phyloP scores from a whole-genome alignment of 2,888 invertebrate genomes.

The Mesorhabditis spiculigera region DNA sequence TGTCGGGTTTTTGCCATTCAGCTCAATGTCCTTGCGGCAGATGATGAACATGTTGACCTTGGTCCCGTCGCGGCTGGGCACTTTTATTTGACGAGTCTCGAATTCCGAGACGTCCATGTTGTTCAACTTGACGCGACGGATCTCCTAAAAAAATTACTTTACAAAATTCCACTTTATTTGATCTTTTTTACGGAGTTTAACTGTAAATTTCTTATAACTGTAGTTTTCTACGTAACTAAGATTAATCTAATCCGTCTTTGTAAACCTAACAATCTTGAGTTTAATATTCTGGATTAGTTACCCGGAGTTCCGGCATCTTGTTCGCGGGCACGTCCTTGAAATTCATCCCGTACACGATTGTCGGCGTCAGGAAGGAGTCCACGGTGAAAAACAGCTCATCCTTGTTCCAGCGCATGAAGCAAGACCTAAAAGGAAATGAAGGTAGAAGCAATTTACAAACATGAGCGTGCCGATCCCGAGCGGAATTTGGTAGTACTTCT shows the following conservation, averaged over 20 bases:
- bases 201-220: neutral
- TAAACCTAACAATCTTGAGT: neutral
- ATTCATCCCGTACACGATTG: constrained; percentile 81
- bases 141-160: constrained; percentile 66
- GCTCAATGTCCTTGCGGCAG: constrained; percentile 55
- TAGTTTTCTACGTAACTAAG: too few relatives aligned
- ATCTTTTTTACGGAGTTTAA: neutral
- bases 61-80: constrained; percentile 84
- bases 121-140: constrained; percentile 79
- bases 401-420: constrained; percentile 11
- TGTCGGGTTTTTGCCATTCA: constrained; percentile 66
- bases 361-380: constrained; percentile 86
- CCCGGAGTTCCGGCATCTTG: constrained; percentile 44
- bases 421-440: constrained; percentile 14
- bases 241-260: too few relatives aligned
- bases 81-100: constrained; percentile 84
- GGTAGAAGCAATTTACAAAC: constrained; percentile 75
- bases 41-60: constrained; percentile 91
- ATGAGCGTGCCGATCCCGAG: constrained; percentile 70
- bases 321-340: constrained; percentile 68
- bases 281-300: constrained; percentile 13
- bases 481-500: constrained; percentile 67
- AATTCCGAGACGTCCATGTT: constrained; percentile 77
- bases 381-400: constrained; percentile 78
- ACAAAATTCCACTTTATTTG: neutral